These are phyloP conservation scores for Spongilla lacustris DNA, from an alignment of 37 sponge, comb jelly and placozoan genomes.

Conservation along the genomic window DNA sequence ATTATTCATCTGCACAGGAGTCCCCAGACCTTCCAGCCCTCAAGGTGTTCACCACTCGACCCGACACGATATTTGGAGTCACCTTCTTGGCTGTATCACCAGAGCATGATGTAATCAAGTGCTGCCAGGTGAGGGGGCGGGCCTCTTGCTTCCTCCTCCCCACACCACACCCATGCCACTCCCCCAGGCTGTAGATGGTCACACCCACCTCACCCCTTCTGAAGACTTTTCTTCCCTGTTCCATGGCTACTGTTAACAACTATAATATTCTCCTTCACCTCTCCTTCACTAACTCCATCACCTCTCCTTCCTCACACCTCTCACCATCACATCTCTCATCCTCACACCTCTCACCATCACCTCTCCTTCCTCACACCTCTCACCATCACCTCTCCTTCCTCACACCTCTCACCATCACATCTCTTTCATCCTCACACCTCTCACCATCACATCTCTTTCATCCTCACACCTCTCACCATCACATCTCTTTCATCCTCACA, in stretches of 20 bases:
- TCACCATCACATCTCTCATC: too few species aligned
- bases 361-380: too few species aligned
- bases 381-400: too few species aligned
- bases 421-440: too few species aligned
- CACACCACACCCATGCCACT: neutral
- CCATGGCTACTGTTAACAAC: too few species aligned
- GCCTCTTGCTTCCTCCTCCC: neutral
- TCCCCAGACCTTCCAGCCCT: neutral
- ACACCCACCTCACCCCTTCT: too few species aligned
- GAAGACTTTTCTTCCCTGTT: too few species aligned
- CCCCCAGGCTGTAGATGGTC: neutral
- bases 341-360: neutral
- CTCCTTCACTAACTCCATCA: neutral
- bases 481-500: neutral
- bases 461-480: neutral
- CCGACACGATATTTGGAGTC: conserved; percentile 72
- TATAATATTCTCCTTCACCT: too few species aligned
- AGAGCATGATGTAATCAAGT: conserved; percentile 49
- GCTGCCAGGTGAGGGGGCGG: neutral
- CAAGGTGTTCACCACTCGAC: conserved; percentile 71
- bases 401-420: too few species aligned
- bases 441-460: too few species aligned
- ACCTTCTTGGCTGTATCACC: conserved; percentile 63
- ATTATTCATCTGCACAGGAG: too few species aligned
- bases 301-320: neutral